Evolutionary conservation across 2,888 invertebrate genomes (phyloP).

Genomic region (Acleris literana): DNA sequence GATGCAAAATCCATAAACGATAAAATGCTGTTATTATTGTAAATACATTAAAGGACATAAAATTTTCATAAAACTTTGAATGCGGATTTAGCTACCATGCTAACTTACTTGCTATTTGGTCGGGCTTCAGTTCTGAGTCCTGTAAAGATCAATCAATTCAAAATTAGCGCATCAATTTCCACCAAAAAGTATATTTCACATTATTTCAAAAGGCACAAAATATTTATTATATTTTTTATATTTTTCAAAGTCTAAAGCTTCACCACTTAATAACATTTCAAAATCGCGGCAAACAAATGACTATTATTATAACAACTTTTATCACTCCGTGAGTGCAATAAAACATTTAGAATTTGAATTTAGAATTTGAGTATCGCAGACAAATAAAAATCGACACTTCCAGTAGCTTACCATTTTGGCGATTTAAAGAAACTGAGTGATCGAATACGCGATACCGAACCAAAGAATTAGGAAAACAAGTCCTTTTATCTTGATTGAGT

Average conservation of each 20-base stretch:
- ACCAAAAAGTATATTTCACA: background rate
- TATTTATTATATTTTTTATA: no score
- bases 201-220: conserved; percentile 8
- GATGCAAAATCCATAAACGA: no score
- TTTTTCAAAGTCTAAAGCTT: conserved; percentile 40
- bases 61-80: background rate
- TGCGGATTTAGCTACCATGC: background rate
- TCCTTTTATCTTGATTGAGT: conserved; percentile 75
- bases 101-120: conserved; percentile 90
- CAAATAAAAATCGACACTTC: conserved; percentile 24
- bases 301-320: no score
- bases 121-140: conserved; percentile 89
- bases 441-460: conserved; percentile 66
- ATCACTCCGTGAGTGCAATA: no score
- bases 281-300: no score
- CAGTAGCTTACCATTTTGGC: conserved; percentile 63
- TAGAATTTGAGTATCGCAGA: no score
- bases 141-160: conserved; percentile 68
- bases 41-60: background rate
- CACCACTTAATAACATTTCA: conserved; percentile 4
- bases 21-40: no score
- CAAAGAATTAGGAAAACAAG: conserved; percentile 72
- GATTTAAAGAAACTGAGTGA: conserved; percentile 60
- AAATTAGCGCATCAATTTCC: conserved; percentile 24
- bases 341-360: no score